A percentile compares a stretch with the other conserved stretches of the same genome.
Conservation (phyloP, 2,797 vertebrate genomes). For the Bucorvus abyssinicus region DNA sequence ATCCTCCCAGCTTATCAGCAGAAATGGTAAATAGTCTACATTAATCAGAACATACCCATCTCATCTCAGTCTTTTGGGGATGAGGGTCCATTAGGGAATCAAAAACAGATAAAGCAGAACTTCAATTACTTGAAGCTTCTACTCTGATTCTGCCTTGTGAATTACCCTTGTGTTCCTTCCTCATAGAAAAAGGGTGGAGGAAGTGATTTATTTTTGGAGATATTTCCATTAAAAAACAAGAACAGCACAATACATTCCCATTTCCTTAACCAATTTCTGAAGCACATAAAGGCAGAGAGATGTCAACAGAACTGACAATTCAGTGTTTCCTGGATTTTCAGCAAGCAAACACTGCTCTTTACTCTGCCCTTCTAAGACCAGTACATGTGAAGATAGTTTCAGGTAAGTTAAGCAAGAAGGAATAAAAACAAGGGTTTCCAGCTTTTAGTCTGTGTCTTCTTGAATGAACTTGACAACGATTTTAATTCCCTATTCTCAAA, state of each 20-base stretch:
- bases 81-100: not conserved
- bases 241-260: not conserved
- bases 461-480: not conserved
- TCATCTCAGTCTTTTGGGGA: conserved; percentile 11
- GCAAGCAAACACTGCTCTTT: not conserved
- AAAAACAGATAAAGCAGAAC: conserved; percentile 36
- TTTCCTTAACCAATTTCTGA: not conserved
- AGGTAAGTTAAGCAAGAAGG: not conserved
- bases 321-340: not conserved
- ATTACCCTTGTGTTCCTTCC: not conserved
- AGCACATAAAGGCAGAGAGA: not conserved
- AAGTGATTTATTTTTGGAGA: conserved; percentile 8
- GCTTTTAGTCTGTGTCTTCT: not conserved
- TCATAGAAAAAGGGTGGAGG: not conserved
- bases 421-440: not conserved
- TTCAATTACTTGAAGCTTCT: conserved; percentile 11
- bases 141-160: not conserved
- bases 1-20: conserved; percentile 57
- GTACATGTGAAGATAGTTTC: not conserved
- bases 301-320: not conserved
- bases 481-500: not conserved
- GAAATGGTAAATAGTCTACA: conserved; percentile 61
- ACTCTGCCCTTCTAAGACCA: not conserved
- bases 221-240: not conserved
- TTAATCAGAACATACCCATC: conserved; percentile 45